Conservation (phyloP, 2,113 vertebrate genomes). For the Pelobates fuscus region DNA sequence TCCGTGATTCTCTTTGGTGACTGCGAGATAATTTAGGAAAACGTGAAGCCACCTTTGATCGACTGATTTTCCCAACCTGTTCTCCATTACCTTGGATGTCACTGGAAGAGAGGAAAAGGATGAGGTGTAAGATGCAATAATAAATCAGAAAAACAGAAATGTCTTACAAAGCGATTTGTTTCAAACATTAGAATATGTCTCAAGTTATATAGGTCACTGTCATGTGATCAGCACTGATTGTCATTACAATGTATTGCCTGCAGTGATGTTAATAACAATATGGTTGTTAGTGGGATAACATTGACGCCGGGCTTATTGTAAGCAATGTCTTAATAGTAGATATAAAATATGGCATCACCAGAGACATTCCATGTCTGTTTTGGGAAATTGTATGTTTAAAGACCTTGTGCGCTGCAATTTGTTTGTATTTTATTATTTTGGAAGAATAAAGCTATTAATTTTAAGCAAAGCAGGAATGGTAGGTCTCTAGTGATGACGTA, state of each 20-base stretch:
- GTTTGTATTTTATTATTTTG: too few species aligned
- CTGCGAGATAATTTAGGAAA: constrained; percentile 85
- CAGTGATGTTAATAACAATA: constrained; percentile 11
- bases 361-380: too few species aligned
- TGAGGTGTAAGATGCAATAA: too few species aligned
- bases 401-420: too few species aligned
- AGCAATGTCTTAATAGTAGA: too few species aligned
- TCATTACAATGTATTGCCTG: not conserved
- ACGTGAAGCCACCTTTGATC: constrained; percentile 75
- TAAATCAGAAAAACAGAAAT: constrained; percentile 4
- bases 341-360: too few species aligned
- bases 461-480: too few species aligned
- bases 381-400: too few species aligned
- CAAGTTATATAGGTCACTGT: not conserved
- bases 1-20: constrained; percentile 78
- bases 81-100: constrained; percentile 80
- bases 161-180: not conserved
- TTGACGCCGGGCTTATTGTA: too few species aligned
- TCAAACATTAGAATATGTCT: constrained; percentile 1
- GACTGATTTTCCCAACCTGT: constrained; percentile 69
- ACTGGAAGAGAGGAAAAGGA: constrained; percentile 65
- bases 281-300: not conserved
- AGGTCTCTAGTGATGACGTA: too few species aligned
- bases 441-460: too few species aligned
- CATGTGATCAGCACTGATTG: not conserved